These are phyloP conservation scores for Ifrita kowaldi DNA, from an alignment of 2,113 vertebrate species.

Conservation along the genomic window DNA sequence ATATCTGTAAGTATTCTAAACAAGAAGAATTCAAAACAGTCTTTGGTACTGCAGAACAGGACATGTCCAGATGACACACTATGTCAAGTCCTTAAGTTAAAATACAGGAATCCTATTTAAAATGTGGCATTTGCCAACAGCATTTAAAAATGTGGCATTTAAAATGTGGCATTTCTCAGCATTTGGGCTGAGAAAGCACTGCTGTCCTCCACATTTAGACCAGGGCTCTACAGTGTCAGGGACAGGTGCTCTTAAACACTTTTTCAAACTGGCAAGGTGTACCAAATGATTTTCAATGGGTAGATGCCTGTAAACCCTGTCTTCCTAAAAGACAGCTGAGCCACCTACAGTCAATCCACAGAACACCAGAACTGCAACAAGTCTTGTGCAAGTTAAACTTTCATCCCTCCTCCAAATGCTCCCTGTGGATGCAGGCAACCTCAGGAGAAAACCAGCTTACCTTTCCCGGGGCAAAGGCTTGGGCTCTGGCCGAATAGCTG, in stretches of 20 bases:
- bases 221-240: neutral
- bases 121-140: neutral
- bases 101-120: neutral
- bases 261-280: neutral
- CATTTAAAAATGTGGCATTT: neutral
- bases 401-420: neutral
- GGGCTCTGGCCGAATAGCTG: constrained; percentile 86
- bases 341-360: neutral
- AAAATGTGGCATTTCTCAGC: neutral
- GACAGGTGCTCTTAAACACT: neutral
- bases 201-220: neutral
- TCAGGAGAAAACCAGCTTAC: constrained; percentile 61
- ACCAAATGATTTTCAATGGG: neutral
- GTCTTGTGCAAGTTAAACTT: neutral
- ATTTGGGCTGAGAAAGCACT: neutral
- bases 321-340: neutral
- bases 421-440: neutral
- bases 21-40: neutral
- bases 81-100: neutral
- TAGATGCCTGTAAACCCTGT: neutral
- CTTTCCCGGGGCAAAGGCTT: constrained; percentile 93
- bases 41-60: neutral
- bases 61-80: neutral
- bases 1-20: neutral
- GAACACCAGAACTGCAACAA: neutral